Conservation (phyloP, 2,797 vertebrate species). For the Chaetophractus vellerosus region DNA sequence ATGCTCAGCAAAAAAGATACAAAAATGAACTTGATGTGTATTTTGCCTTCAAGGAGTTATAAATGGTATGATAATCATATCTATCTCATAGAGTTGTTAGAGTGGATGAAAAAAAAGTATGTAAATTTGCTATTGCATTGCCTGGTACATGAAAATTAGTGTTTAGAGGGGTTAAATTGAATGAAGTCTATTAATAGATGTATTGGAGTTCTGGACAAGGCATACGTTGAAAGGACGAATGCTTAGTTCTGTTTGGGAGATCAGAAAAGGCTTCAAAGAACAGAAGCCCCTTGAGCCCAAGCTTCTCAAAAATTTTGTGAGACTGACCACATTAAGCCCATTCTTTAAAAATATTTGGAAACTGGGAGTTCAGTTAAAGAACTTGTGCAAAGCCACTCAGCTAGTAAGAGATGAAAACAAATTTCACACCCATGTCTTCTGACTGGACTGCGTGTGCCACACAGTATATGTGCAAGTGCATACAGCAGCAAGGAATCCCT, state of each 20-base stretch:
- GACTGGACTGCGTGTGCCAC: background rate
- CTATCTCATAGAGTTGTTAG: background rate
- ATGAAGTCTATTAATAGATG: background rate
- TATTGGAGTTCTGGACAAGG: background rate
- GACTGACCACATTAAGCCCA: background rate
- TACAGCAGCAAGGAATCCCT: background rate
- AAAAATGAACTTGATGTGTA: background rate
- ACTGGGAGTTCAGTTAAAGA: slow-evolving; percentile 10
- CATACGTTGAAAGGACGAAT: background rate
- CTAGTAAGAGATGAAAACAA: background rate
- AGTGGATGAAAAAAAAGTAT: background rate
- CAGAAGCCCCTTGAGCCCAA: background rate
- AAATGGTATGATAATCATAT: background rate
- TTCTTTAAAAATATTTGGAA: background rate
- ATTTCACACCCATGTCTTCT: background rate
- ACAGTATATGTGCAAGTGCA: background rate
- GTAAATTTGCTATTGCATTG: background rate
- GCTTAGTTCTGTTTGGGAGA: background rate
- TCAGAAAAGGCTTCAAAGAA: slow-evolving; percentile 25
- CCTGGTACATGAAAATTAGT: slow-evolving; percentile 10
- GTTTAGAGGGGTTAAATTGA: slow-evolving; percentile 2
- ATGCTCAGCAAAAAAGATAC: background rate
- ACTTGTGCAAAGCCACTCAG: background rate
- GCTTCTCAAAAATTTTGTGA: slow-evolving; percentile 12
- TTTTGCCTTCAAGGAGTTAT: slow-evolving; percentile 20